Evolutionary conservation across 2,888 invertebrate genomes (phyloP), one percentile per base, ranked within the genome.

Genomic region (Leptarthrus brevirostris): DNA sequence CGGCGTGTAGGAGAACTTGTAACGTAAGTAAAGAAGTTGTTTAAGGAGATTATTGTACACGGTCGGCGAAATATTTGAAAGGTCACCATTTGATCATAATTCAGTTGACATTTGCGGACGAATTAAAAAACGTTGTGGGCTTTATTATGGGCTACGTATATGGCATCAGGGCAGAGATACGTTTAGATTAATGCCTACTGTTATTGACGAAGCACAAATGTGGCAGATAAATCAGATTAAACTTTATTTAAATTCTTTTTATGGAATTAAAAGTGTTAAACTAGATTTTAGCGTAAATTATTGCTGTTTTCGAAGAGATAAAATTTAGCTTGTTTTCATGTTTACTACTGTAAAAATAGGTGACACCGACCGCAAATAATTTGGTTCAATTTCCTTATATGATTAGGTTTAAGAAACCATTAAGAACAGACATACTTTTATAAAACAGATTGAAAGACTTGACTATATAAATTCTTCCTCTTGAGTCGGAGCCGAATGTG

Each of bases 1-100:
- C 14, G 20, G 20, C 49, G 49, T 49, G 49, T 49, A 49, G 49
- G 49, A 49, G 49, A 49, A 49, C 49, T 49, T 18, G 49, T 20
- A 49, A 16, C 20, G 49, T 49, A 49, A 49, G 49, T 20, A 16
- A 49, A 49, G 49, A 49, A 49, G 49, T 49, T 49, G 49, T 49
- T 49, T 49, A 49, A 49, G 49, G 20, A 49, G 49, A 49, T 49
- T 49, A 49, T 49, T 49, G 18, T 5, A 49, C 49, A 49, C 18
- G 8, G 20, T 20, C 20, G 49, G 18, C 18, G 18, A 16, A 49
- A 49, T 49, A 49, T 49, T 49, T 18, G 20, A 49, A 49, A 49
- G 18, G 49, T 49, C 49, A 20, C 18, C 49, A 49, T 5, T 6
- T 49, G 20, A 14, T 49, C 49, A 18, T 49, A 49, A 49, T 49